Percentiles rank a stretch among this genome's conserved stretches.
Evolutionary conservation across 2,797 vertebrate species (phyloP).

Genomic region (Rachycentron canadum): DNA sequence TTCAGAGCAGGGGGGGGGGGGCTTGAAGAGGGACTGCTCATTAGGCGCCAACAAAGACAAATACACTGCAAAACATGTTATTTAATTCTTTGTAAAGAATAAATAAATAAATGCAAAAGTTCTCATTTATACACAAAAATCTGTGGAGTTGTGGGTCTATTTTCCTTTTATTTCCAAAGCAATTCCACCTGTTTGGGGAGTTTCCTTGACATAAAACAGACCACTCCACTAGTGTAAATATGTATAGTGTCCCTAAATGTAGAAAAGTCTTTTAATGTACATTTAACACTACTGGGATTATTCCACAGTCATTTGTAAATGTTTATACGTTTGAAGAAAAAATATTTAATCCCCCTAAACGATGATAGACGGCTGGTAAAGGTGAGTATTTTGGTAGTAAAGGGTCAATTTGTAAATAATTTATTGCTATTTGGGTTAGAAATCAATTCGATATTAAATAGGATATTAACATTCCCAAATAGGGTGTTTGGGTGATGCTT

Average conservation of each 20-base stretch:
- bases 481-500: constrained; percentile 29
- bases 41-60: constrained; percentile 61
- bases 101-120: background rate
- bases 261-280: background rate
- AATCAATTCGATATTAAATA: constrained; percentile 11
- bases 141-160: background rate
- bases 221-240: constrained; percentile 9
- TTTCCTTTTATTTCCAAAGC: background rate
- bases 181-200: constrained; percentile 50
- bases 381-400: background rate
- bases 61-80: constrained; percentile 19
- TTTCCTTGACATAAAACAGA: constrained; percentile 37
- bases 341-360: background rate
- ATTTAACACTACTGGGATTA: background rate
- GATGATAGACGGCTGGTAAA: background rate
- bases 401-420: background rate
- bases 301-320: background rate
- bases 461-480: constrained; percentile 6
- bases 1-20: constrained; percentile 40
- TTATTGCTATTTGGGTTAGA: constrained; percentile 3
- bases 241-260: background rate
- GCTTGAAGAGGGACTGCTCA: constrained; percentile 47
- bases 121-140: background rate
- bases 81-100: background rate
- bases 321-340: background rate